Evolutionary conservation across 2,888 invertebrate genomes (phyloP).

Genomic region (Bellardia pandia): DNA sequence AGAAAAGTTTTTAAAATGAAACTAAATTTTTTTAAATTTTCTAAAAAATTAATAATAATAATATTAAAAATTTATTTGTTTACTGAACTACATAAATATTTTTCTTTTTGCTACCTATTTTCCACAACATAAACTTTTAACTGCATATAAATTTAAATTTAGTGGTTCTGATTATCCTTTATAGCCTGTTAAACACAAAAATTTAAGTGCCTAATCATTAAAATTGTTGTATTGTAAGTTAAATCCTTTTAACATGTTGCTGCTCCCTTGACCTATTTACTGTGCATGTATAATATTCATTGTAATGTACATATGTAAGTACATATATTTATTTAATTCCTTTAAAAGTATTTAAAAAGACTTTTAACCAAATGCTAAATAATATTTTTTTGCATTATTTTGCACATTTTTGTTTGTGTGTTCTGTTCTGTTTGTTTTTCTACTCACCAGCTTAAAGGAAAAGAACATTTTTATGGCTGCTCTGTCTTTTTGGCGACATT

Average conservation of each 20-base stretch:
- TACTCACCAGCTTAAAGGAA: conserved; percentile 18
- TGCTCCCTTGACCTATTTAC: conserved; percentile 55
- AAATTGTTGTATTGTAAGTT: background rate
- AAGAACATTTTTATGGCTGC: conserved; percentile 66
- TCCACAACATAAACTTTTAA: no score
- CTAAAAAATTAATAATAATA: no score
- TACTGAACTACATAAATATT: no score
- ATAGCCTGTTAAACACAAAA: background rate
- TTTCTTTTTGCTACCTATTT: no score
- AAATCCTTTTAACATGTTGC: conserved; percentile 17
- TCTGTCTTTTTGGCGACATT: conserved; percentile 65
- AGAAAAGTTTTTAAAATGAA: no score
- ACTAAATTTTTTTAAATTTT: no score
- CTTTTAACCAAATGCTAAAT: conserved; percentile 36
- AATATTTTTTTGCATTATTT: conserved; percentile 45
- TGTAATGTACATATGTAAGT: background rate
- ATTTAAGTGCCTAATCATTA: background rate
- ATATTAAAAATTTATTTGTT: no score
- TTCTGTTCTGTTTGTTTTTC: background rate
- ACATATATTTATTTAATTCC: conserved; percentile 33
- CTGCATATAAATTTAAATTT: no score
- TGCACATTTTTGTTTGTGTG: conserved; percentile 41
- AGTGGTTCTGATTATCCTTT: no score
- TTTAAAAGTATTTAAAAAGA: conserved; percentile 21
- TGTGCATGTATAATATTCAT: background rate